Base-by-base conservation (phyloP, 2,888 invertebrate species). In the Lumbricus terrestris region DNA sequence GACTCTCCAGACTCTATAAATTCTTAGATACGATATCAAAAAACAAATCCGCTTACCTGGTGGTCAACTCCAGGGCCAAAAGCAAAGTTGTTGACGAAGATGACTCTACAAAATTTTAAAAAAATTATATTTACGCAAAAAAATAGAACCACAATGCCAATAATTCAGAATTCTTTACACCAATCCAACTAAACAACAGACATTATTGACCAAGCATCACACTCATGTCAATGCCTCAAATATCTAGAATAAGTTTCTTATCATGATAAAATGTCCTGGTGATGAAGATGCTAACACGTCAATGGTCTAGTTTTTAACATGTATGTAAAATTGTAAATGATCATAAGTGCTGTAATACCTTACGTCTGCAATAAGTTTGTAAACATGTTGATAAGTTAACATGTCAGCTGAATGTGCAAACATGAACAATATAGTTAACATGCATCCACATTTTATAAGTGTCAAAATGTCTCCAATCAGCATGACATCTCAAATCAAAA, bases 41-140 rank as follows among this genome's bases (percentile, higher is more conserved):
- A n/a, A n/a, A n/a, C n/a, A n/a, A n/a, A 89, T 35, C 29, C 42
- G 33, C 33, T 90, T 38, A 95, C 95, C 94, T 95, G 95, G 95
- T 99, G 98, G 95, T 99, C 99, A 47, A 99, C 98, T 92, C 97
- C 97, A 40, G 99, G 98, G 18, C 98, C 98, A 95, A 99, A 99
- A 82, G 99, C 99, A 96, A 98, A 99, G 96, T 99, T 99, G 96
- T 99, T 99, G 82, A 99, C 99, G 96, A 99, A 99, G 92, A 99
- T 98, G 94, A 99, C 97, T 69, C 96, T 96, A 92, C 89, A 93
- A n/a, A n/a, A n/a, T n/a, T n/a, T n/a, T n/a, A 90, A 16, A 34
- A 82, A 33, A 69, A 40, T 94, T n/a, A 69, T 11, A n/a, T 69
- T 69, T 69, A n/a, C n/a, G n/a, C 13, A 69, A 69, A 3, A 1